phyloP scores from a whole-genome alignment of 2,888 invertebrate species.

The Prosapia bicincta region DNA sequence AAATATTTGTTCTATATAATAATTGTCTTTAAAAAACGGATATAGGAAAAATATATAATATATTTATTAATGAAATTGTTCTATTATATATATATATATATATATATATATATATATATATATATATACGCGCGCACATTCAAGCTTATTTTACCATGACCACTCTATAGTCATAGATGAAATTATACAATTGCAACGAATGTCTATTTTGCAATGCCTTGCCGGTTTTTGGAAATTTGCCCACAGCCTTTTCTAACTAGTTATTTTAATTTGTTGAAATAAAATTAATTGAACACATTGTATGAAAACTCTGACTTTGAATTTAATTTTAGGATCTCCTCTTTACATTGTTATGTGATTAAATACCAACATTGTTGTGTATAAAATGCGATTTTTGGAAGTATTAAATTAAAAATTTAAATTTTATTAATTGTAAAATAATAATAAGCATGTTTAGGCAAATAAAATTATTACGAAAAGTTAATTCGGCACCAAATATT shows the following conservation, averaged over 20 bases:
- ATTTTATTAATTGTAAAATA: not conserved
- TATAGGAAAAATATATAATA: too few relatives aligned
- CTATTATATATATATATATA: too few relatives aligned
- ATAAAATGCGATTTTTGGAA: not conserved
- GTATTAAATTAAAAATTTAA: not conserved
- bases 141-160: too few relatives aligned
- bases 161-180: too few relatives aligned
- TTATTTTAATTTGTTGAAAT: not conserved
- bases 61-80: too few relatives aligned
- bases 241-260: not conserved
- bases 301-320: not conserved
- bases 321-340: not conserved
- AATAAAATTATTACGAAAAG: not conserved
- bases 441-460: not conserved
- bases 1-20: too few relatives aligned
- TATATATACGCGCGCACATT: too few relatives aligned
- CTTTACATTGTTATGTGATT: not conserved
- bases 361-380: not conserved
- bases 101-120: too few relatives aligned
- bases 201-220: too few relatives aligned
- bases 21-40: too few relatives aligned
- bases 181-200: too few relatives aligned
- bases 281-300: not conserved
- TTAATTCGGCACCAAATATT: not conserved
- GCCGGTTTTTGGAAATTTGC: not conserved